phyloP scores from a whole-genome alignment of 2,888 invertebrate species.

The Hetaerina titia region DNA sequence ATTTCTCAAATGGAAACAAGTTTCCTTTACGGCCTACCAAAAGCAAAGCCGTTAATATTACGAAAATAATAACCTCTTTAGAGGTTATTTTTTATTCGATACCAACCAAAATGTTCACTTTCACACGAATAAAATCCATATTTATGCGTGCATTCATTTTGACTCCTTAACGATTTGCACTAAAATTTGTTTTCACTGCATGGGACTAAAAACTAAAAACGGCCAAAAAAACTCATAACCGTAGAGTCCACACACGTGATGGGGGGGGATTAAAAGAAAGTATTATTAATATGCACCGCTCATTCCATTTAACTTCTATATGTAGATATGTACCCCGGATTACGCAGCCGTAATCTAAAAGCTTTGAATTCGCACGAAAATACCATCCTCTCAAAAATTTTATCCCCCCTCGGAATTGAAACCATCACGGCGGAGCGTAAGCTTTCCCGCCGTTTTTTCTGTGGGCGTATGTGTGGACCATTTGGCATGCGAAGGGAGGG shows the following conservation, averaged over 20 bases:
- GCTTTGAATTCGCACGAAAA: not conserved
- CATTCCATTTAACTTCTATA: not conserved
- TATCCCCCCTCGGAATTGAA: not conserved
- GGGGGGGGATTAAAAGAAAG: not conserved
- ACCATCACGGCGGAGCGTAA: not conserved
- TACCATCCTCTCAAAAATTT: not conserved
- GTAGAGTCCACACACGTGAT: not conserved
- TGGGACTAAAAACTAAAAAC: too few species aligned
- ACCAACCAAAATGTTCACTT: too few species aligned
- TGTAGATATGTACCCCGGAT: not conserved
- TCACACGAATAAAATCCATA: too few species aligned
- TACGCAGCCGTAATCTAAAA: slow-evolving; percentile 4
- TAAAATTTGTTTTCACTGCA: too few species aligned
- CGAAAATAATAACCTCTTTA: too few species aligned
- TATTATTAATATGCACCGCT: not conserved
- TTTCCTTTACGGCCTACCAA: too few species aligned
- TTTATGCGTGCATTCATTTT: too few species aligned
- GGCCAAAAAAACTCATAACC: not conserved
- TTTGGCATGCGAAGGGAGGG: not conserved
- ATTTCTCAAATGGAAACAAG: too few species aligned
- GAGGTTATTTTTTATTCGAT: too few species aligned
- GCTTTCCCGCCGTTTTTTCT: not conserved
- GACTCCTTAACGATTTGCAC: too few species aligned
- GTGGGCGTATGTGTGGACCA: not conserved
- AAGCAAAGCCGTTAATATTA: too few species aligned